phyloP scores from a whole-genome alignment of 2,113 vertebrate species.

The Cryptomyrus ogoouensis region DNA sequence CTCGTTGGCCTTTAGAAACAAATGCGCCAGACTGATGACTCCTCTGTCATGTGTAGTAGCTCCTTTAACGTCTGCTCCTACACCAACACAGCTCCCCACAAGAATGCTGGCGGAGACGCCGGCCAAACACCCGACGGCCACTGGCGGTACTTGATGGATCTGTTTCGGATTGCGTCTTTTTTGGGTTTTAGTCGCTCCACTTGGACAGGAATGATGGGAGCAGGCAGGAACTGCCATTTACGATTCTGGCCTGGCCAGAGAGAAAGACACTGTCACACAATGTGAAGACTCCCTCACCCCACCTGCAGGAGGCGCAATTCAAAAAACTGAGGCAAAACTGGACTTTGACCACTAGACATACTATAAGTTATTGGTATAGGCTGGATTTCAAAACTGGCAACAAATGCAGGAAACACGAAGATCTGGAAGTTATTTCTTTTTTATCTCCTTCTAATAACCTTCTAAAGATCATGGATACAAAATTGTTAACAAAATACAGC shows the following conservation, averaged over 20 bases:
- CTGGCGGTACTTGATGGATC: background rate
- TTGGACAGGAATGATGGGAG: background rate
- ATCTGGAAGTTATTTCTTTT: background rate
- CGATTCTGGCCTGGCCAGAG: background rate
- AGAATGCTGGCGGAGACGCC: constrained; percentile 6
- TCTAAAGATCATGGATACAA: background rate
- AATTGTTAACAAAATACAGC: background rate
- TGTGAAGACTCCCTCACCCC: background rate
- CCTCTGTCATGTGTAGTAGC: background rate
- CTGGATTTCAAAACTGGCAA: background rate
- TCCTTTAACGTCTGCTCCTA: background rate
- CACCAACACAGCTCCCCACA: constrained; percentile 7
- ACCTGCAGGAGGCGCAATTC: background rate
- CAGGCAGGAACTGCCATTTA: background rate
- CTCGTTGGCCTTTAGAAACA: background rate
- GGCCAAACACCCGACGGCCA: background rate
- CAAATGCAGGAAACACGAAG: background rate
- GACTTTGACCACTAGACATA: background rate
- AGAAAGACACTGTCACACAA: background rate
- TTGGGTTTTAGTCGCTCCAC: background rate
- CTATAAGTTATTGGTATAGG: background rate
- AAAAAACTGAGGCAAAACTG: background rate
- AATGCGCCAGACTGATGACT: constrained; percentile 11
- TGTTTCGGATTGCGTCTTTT: background rate
- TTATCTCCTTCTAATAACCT: background rate